phyloP scores from a whole-genome alignment of 2,888 invertebrate genomes.

The Parnassius glacialis region DNA sequence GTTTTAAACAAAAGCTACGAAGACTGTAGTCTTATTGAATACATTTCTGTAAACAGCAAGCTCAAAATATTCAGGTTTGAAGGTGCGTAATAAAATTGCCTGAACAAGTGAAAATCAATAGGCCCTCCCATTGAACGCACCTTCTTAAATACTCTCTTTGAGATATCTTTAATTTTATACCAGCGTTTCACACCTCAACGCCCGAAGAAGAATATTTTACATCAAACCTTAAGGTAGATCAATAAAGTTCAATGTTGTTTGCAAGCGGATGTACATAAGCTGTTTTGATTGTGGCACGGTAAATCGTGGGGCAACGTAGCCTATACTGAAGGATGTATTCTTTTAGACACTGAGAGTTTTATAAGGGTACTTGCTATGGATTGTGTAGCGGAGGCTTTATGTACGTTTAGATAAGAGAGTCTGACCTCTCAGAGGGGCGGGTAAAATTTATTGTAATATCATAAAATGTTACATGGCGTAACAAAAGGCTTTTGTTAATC shows the following conservation, averaged over 20 bases:
- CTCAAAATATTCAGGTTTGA: constrained; percentile 14
- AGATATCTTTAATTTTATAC: constrained; percentile 35
- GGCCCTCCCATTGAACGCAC: constrained; percentile 38
- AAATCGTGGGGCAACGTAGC: constrained; percentile 15
- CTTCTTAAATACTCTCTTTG: constrained; percentile 36
- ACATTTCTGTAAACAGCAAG: neutral
- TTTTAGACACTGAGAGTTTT: constrained; percentile 29
- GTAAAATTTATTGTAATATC: constrained; percentile 15
- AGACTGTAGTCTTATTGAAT: neutral
- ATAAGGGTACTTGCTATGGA: constrained; percentile 27
- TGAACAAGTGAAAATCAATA: constrained; percentile 48
- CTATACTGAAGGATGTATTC: constrained; percentile 30
- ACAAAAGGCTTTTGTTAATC: neutral
- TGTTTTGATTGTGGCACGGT: constrained; percentile 11
- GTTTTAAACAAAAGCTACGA: too few relatives aligned
- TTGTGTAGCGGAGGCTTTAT: constrained; percentile 27
- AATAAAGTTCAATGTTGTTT: constrained; percentile 18
- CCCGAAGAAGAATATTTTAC: neutral
- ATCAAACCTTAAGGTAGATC: constrained; percentile 14
- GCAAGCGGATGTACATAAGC: constrained; percentile 9
- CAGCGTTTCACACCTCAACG: constrained; percentile 11
- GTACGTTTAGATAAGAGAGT: constrained; percentile 26
- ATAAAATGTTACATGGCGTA: constrained; percentile 1
- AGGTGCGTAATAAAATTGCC: constrained; percentile 34
- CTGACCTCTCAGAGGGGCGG: constrained; percentile 18